A percentile compares a stretch with the other conserved stretches of the same genome.
phyloP scores from a whole-genome alignment of 1,140 invertebrate species.

The Campoletis sonorensis region DNA sequence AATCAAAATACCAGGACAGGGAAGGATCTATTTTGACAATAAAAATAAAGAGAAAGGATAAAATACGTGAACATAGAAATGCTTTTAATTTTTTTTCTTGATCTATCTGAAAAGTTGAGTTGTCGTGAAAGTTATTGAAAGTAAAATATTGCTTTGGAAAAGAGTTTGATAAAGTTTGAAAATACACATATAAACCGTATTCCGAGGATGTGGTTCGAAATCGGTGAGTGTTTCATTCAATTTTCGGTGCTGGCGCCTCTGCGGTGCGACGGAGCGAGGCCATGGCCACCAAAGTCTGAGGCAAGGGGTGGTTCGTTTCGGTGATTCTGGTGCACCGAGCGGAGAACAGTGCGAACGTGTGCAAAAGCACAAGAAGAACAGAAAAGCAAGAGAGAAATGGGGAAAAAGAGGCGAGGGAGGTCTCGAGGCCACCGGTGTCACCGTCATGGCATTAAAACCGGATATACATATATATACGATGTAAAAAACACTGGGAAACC shows the following conservation, averaged over 20 bases:
- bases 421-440: slow-evolving; percentile 32
- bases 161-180: neutral
- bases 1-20: too few species aligned
- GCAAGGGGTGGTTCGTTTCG: neutral
- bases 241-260: slow-evolving; percentile 31
- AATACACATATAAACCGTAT: neutral
- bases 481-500: too few species aligned
- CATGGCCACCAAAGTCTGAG: slow-evolving; percentile 19
- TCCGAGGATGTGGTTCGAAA: neutral
- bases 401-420: neutral
- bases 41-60: neutral
- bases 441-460: neutral
- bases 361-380: neutral
- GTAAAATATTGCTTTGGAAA: neutral
- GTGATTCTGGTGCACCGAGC: neutral
- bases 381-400: neutral
- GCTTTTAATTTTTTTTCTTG: too few species aligned
- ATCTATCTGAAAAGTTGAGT: neutral
- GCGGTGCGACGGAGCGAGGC: slow-evolving; percentile 25
- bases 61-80: too few species aligned
- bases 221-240: slow-evolving; percentile 29
- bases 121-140: neutral
- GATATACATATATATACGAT: neutral
- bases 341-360: neutral
- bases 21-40: neutral